Evolutionary conservation across 2,113 vertebrate species (phyloP), one percentile per base, ranked within the genome.

Genomic region (Puntigrus tetrazona): DNA sequence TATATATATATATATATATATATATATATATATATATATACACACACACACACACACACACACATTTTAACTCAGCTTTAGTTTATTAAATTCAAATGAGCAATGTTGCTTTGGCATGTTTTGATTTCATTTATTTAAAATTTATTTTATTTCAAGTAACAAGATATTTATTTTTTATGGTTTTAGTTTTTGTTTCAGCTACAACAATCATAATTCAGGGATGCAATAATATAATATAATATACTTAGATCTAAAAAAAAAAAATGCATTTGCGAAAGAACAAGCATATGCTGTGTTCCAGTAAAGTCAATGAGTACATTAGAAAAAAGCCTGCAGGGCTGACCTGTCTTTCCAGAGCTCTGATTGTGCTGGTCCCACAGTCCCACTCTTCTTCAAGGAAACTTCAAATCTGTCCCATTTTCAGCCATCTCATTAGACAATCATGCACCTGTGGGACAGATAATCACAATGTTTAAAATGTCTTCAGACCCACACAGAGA

Each of bases 371-470:
- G 16, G 36, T 78, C 55, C 36, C 55, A 61, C n/a, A 59, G 50
- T 78, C 31, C 75, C 31, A 22, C 31, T 57, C 11, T 41, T 78
- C 34, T 78, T 78, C 77, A 61, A 63, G 7, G n/a, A 61, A 77
- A n/a, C 75, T 78, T 78, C 13, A 55, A 78, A 52, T 78, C 75
- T 16, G 75, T 38, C 75, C 75, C 75, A 78, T 78, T 78, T 57
- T 57, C 69, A 78, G 47, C 6, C 50, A 78, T 57, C 75, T 57
- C 11, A 78, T 78, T 78, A 78, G 75, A 55, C 5, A 38, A 38
- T 38, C 31, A 7, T 13, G 22, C 50, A 63, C 34, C 77, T 78
- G 77, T 18, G 55, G 55, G 36, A 78, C n/a, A 78, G 34, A 78
- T 9, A 61, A 43, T 41, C 22, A 61, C 55, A 20, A 25, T 61